Percentiles rank a stretch among this genome's conserved stretches.
Conservation (phyloP, 2,113 vertebrate species). For the Ondatra zibethicus region DNA sequence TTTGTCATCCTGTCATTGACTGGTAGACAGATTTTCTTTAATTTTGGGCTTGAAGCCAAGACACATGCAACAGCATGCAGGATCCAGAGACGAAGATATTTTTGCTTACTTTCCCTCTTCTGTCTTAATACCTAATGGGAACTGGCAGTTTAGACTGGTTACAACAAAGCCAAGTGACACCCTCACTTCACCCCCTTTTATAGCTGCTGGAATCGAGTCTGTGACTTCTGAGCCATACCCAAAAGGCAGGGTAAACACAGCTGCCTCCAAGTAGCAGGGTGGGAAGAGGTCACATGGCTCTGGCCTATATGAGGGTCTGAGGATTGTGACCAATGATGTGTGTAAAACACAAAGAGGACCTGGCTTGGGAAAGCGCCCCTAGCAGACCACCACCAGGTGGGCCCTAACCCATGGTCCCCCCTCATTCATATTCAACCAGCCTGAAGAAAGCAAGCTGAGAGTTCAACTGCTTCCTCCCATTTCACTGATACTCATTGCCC, state of each 20-base stretch:
- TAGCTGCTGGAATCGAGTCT: not conserved
- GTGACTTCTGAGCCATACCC: not conserved
- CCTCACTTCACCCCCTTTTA: not conserved
- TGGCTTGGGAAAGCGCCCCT: not conserved
- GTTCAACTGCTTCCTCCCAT: not conserved
- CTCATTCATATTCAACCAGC: not conserved
- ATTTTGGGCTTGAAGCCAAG: not conserved
- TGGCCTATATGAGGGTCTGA: not conserved
- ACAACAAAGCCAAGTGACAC: not conserved
- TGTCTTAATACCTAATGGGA: not conserved
- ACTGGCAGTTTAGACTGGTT: not conserved
- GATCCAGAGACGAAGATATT: not conserved
- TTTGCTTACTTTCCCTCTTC: not conserved
- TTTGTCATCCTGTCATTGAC: not conserved
- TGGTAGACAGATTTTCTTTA: constrained; percentile 16
- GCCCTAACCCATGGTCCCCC: not conserved
- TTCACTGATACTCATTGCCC: not conserved
- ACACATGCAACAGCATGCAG: not conserved
- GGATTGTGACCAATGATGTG: not conserved
- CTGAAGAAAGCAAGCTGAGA: not conserved
- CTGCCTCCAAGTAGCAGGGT: not conserved
- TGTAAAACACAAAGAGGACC: not conserved
- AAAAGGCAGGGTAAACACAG: not conserved
- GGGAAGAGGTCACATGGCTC: not conserved
- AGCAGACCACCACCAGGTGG: not conserved